Conservation (phyloP, 2,888 invertebrate genomes). For the Graphium colonna region DNA sequence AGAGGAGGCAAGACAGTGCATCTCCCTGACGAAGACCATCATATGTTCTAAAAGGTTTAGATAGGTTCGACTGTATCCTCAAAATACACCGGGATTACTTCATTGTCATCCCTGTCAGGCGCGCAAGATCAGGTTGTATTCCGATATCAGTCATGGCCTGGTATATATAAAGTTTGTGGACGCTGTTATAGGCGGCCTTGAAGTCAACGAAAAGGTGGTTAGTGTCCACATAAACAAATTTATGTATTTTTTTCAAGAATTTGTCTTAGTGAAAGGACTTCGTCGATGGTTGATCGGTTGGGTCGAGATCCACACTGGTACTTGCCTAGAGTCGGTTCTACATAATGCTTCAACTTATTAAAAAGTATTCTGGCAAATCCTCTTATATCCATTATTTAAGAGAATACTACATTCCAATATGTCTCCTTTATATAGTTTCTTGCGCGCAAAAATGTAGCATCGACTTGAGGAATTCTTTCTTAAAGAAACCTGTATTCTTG, state of each 20-base stretch:
- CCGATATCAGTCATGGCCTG: background rate
- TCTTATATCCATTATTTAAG: background rate
- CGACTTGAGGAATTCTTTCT: background rate
- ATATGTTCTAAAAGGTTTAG: background rate
- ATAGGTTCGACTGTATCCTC: background rate
- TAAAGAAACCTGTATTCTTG: background rate
- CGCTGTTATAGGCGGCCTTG: background rate
- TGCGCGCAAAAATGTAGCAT: background rate
- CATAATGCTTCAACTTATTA: background rate
- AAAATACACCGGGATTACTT: background rate
- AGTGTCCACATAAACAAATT: background rate
- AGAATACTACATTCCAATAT: background rate
- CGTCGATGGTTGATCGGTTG: no score
- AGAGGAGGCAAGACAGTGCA: background rate
- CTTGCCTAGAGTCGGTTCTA: no score
- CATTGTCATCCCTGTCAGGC: slow-evolving; percentile 1
- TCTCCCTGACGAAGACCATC: slow-evolving; percentile 1
- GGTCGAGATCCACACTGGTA: no score
- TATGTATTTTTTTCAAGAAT: background rate
- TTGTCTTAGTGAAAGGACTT: background rate
- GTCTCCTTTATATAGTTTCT: slow-evolving; percentile 1
- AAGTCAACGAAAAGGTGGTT: no score
- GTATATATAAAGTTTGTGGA: background rate
- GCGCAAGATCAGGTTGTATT: background rate
- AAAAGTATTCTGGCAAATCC: background rate